Conservation (phyloP, 2,888 invertebrate species). For the Drosophila putrida region DNA sequence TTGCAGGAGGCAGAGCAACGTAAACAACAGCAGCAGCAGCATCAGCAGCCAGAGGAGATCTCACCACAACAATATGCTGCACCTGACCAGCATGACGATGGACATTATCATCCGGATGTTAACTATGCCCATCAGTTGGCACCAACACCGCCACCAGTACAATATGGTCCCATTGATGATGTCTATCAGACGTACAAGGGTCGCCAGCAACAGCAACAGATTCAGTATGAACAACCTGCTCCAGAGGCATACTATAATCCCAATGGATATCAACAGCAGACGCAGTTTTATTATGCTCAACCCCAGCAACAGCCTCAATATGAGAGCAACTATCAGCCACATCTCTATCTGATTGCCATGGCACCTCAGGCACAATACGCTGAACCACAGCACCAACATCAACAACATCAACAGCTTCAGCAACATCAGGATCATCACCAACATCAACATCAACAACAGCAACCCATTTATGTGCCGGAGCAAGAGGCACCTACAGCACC, state of each 20-base stretch:
- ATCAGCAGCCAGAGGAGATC: conserved; percentile 34
- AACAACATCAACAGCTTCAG: conserved; percentile 25
- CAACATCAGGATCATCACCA: conserved; percentile 47
- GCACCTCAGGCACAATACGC: conserved; percentile 60
- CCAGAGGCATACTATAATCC: conserved; percentile 59
- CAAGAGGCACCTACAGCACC: conserved; percentile 52
- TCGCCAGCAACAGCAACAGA: conserved; percentile 65
- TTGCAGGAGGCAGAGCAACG: conserved; percentile 83
- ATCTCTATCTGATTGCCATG: conserved; percentile 82
- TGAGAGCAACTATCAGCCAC: conserved; percentile 71
- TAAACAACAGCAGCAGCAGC: conserved; percentile 62
- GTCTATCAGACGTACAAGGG: conserved; percentile 83
- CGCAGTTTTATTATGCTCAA: conserved; percentile 80
- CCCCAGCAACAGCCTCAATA: conserved; percentile 50
- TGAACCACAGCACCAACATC: conserved; percentile 13
- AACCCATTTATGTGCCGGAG: conserved; percentile 76
- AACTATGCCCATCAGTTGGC: conserved; percentile 69
- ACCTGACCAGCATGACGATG: conserved; percentile 50
- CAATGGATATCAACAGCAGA: conserved; percentile 58
- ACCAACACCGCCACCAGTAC: conserved; percentile 62
- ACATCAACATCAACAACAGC: conserved; percentile 42
- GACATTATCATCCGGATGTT: conserved; percentile 67
- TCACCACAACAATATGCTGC: conserved; percentile 42
- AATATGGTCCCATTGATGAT: conserved; percentile 80
- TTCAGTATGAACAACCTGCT: conserved; percentile 57